Evolutionary conservation across 1,140 invertebrate genomes (phyloP).

Genomic region (Papilio glaucus): DNA sequence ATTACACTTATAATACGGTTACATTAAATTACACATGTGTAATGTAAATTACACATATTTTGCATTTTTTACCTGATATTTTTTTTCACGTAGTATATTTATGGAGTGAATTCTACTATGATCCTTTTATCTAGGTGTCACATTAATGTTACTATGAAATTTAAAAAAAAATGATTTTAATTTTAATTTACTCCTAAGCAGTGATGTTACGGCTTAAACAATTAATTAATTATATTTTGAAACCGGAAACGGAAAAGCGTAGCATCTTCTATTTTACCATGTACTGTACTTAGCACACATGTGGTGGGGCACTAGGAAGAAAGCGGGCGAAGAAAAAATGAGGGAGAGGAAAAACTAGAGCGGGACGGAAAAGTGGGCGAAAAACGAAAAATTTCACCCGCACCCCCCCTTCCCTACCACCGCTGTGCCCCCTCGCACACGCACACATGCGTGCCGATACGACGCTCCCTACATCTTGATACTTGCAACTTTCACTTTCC

Average conservation of each 20-base stretch:
- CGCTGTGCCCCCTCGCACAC: slow-evolving; percentile 59
- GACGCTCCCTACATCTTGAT: slow-evolving; percentile 53
- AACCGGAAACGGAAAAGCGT: slow-evolving; percentile 64
- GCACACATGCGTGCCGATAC: slow-evolving; percentile 63
- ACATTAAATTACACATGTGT: too few relatives aligned
- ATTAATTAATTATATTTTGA: slow-evolving; percentile 3
- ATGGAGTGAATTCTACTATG: too few relatives aligned
- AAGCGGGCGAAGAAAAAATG: slow-evolving; percentile 82
- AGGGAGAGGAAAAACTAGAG: slow-evolving; percentile 83
- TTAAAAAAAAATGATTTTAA: too few relatives aligned
- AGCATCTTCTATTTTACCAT: slow-evolving; percentile 49
- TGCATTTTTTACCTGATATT: too few relatives aligned
- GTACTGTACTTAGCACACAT: slow-evolving; percentile 75
- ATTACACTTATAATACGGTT: too few relatives aligned
- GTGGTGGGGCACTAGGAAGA: slow-evolving; percentile 82
- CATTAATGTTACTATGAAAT: too few relatives aligned
- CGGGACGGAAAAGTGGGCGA: slow-evolving; percentile 82
- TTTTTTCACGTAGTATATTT: too few relatives aligned
- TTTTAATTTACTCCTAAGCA: too few relatives aligned
- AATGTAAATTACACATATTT: too few relatives aligned
- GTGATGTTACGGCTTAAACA: too few relatives aligned
- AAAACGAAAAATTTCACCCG: slow-evolving; percentile 82
- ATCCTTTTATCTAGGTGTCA: too few relatives aligned
- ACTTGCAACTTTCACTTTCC: slow-evolving; percentile 58
- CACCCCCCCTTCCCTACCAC: slow-evolving; percentile 49